Evolutionary conservation across 2,888 invertebrate species (phyloP).

Genomic region (Oxycera nigricornis): DNA sequence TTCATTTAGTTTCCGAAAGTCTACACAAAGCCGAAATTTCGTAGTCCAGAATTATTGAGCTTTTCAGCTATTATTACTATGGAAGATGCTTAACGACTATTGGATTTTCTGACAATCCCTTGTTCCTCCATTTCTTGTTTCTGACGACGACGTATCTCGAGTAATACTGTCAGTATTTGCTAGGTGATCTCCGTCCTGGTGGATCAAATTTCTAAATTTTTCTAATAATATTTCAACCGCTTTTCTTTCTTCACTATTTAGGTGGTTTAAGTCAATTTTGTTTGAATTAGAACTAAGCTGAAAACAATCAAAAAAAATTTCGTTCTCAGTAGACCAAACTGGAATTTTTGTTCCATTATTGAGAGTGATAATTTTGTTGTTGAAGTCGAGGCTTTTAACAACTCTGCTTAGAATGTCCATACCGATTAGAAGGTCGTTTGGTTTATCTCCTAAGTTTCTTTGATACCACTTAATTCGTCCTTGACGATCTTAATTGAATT

Average conservation of each 20-base stretch:
- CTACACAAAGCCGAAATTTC: conserved; percentile 41
- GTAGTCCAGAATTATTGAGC: conserved; percentile 38
- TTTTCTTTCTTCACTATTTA: background rate
- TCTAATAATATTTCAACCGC: no score
- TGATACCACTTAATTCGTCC: background rate
- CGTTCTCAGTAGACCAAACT: background rate
- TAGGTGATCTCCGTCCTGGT: conserved; percentile 29
- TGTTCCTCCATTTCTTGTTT: conserved; percentile 38
- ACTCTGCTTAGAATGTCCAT: background rate
- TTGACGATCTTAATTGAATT: background rate
- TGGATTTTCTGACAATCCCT: conserved; percentile 39
- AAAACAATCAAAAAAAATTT: background rate
- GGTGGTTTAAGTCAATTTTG: background rate
- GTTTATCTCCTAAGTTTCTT: background rate
- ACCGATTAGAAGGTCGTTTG: background rate
- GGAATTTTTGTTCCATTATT: background rate
- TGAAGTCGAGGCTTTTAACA: background rate
- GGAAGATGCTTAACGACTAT: conserved; percentile 39
- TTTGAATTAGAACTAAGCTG: background rate
- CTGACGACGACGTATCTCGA: conserved; percentile 19
- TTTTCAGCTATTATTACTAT: conserved; percentile 39
- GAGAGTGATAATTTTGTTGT: background rate
- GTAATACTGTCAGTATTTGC: conserved; percentile 30
- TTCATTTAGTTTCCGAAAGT: conserved; percentile 43
- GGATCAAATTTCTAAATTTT: no score